Conservation (phyloP, 2,888 invertebrate genomes). For the Macrosoma leucophasiata region DNA sequence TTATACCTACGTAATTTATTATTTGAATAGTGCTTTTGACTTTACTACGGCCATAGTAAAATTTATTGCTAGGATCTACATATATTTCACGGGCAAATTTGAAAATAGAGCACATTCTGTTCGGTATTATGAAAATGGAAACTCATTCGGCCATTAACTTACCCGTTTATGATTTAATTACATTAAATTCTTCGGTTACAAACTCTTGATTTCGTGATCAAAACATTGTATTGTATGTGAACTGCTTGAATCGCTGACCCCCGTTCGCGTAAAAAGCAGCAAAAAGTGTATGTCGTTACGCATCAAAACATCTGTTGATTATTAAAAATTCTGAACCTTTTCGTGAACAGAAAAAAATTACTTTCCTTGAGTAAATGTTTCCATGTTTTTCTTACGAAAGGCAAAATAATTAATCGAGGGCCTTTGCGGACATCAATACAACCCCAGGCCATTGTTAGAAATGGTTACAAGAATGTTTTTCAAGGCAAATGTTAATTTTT, state of each 20-base stretch:
- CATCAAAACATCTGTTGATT: constrained; percentile 40
- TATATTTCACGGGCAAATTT: constrained; percentile 16
- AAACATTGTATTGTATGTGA: neutral
- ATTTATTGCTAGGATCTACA: constrained; percentile 21
- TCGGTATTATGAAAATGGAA: constrained; percentile 10
- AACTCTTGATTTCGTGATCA: too few species aligned
- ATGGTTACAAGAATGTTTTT: constrained; percentile 64
- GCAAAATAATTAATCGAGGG: constrained; percentile 66
- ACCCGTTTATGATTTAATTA: constrained; percentile 8
- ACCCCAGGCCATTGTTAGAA: constrained; percentile 61
- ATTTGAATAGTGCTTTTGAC: constrained; percentile 17
- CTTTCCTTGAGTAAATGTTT: constrained; percentile 32
- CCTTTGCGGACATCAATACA: constrained; percentile 66
- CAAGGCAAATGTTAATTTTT: constrained; percentile 69
- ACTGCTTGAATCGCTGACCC: too few species aligned
- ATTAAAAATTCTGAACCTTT: constrained; percentile 46
- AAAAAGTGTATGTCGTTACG: constrained; percentile 24
- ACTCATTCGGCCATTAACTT: constrained; percentile 10
- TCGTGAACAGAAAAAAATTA: constrained; percentile 41
- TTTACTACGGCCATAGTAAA: constrained; percentile 17
- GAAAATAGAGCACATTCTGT: constrained; percentile 12
- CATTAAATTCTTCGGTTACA: constrained; percentile 2
- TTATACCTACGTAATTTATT: constrained; percentile 17
- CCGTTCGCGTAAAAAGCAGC: too few species aligned
- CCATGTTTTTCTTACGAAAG: constrained; percentile 53